Conservation (phyloP, 2,888 invertebrate genomes). For the Dicycla oo region DNA sequence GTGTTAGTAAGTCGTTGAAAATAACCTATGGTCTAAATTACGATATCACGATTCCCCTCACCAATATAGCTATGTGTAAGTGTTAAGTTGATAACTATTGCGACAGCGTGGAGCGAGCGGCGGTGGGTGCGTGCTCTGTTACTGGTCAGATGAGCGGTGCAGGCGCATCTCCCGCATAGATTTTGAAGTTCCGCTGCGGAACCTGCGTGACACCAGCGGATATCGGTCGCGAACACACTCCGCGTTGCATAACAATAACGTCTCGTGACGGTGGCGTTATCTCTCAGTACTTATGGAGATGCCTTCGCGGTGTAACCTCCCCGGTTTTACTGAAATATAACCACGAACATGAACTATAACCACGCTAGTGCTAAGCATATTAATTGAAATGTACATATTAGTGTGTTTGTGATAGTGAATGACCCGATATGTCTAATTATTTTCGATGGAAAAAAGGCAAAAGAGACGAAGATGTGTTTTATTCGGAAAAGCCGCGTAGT, state of each 20-base stretch:
- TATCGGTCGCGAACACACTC: constrained; percentile 71
- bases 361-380: constrained; percentile 48
- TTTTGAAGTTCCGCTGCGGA: constrained; percentile 74
- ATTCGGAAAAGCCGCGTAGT: constrained; percentile 92
- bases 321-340: constrained; percentile 69
- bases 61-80: constrained; percentile 33
- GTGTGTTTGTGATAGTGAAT: constrained; percentile 68
- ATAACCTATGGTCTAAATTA: constrained; percentile 68
- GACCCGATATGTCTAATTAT: constrained; percentile 90
- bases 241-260: constrained; percentile 83
- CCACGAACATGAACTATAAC: constrained; percentile 62
- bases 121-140: constrained; percentile 34
- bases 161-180: constrained; percentile 59
- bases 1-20: constrained; percentile 53
- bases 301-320: constrained; percentile 80
- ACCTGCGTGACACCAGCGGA: constrained; percentile 66
- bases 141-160: constrained; percentile 39
- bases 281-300: constrained; percentile 85
- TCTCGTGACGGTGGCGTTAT: constrained; percentile 87
- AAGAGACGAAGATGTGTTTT: constrained; percentile 89
- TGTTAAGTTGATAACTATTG: constrained; percentile 54
- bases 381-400: constrained; percentile 57
- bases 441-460: constrained; percentile 93
- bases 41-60: constrained; percentile 63
- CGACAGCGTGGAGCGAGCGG: constrained; percentile 15